Conservation (phyloP, 2,797 vertebrate genomes). For the Pseudocheirus occidentalis region DNA sequence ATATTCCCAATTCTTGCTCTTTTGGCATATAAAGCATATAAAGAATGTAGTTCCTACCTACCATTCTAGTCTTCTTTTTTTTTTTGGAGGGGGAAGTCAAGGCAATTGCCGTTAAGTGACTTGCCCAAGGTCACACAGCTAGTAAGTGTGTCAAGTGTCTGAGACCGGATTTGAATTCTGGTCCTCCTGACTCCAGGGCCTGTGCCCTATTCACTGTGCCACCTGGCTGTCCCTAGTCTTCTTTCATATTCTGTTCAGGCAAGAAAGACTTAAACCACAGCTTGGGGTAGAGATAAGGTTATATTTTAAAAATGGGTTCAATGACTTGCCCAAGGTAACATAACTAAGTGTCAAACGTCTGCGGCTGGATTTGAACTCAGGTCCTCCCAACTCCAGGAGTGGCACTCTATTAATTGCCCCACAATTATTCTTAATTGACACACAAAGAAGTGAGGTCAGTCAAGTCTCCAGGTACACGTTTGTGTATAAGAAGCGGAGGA, state of each 20-base stretch:
- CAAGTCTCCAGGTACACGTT: neutral
- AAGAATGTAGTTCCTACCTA: neutral
- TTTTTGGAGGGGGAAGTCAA: no score
- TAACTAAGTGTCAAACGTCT: no score
- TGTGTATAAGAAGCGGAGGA: neutral
- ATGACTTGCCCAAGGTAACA: no score
- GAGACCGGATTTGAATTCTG: no score
- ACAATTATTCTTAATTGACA: conserved; percentile 1
- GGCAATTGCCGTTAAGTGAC: no score
- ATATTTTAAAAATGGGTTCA: neutral
- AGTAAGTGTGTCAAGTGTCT: no score
- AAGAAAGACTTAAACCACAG: neutral
- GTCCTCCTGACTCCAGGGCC: no score
- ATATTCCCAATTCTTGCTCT: conserved; percentile 24
- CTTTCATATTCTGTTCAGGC: neutral
- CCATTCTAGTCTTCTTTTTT: neutral
- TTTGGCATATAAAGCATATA: neutral
- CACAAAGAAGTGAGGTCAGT: neutral
- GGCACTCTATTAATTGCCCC: no score
- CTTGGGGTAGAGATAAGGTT: neutral
- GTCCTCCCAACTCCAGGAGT: no score
- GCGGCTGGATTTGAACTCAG: no score
- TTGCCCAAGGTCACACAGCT: no score
- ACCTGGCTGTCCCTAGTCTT: neutral
- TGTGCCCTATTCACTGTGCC: no score